Conservation (phyloP, 2,113 vertebrate species). For the Dissostichus mawsoni region DNA sequence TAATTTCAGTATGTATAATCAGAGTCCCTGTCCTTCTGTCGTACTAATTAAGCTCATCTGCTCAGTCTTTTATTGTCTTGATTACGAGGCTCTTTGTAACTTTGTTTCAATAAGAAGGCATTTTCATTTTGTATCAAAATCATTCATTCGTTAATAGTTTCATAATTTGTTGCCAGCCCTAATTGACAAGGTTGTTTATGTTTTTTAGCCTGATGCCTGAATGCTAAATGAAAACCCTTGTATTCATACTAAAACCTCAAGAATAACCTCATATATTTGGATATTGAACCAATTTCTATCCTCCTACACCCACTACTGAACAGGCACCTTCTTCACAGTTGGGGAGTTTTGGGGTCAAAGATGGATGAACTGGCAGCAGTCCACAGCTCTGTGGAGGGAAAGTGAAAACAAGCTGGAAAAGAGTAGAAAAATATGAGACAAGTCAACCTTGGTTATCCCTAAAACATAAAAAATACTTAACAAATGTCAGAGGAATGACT, state of each 20-base stretch:
- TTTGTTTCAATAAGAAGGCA: not conserved
- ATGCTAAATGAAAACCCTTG: not conserved
- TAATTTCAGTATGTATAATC: not conserved
- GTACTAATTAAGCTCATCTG: constrained; percentile 15
- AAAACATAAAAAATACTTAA: not conserved
- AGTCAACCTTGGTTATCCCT: constrained; percentile 20
- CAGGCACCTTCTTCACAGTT: not conserved
- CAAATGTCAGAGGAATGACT: not conserved
- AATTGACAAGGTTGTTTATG: not conserved
- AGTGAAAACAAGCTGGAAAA: constrained; percentile 11
- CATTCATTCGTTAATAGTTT: not conserved
- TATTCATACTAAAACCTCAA: not conserved
- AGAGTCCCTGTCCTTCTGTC: constrained; percentile 13
- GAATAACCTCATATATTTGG: not conserved
- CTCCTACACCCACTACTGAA: not conserved
- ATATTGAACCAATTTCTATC: not conserved
- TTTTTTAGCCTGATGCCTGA: not conserved
- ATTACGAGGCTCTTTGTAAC: not conserved
- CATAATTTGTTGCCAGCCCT: not conserved
- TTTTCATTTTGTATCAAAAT: not conserved
- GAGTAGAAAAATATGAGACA: constrained; percentile 4
- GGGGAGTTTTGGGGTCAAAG: constrained; percentile 17
- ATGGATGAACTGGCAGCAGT: not conserved
- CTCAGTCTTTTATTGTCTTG: not conserved
- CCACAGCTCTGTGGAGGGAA: not conserved